These are phyloP conservation scores for Bagarius yarrelli DNA, from an alignment of 2,113 vertebrate species.

Conservation along the genomic window DNA sequence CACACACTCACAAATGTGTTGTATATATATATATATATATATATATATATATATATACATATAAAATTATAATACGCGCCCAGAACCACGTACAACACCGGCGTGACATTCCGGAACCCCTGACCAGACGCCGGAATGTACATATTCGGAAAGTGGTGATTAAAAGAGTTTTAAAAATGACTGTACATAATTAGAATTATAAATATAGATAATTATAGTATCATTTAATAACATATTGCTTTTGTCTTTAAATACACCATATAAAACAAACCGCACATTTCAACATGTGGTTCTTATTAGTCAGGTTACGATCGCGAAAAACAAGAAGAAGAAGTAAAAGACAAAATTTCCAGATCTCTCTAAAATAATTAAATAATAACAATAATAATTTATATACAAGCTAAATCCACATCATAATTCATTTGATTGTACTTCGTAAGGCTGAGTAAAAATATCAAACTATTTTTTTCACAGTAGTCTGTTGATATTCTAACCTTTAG, in stretches of 20 bases:
- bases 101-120: neutral
- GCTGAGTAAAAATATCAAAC: no score
- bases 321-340: neutral
- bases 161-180: conserved; percentile 3
- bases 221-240: conserved; percentile 27
- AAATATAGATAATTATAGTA: conserved; percentile 19
- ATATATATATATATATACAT: neutral
- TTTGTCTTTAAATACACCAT: conserved; percentile 1
- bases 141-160: conserved; percentile 6
- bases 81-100: neutral
- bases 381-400: no score
- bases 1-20: neutral
- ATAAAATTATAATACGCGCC: conserved; percentile 3
- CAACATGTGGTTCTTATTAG: conserved; percentile 8
- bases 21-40: no score
- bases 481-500: no score
- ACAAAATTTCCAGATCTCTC: neutral
- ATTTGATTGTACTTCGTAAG: no score
- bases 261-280: neutral
- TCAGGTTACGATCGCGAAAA: no score
- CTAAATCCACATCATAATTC: no score
- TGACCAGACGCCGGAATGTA: neutral
- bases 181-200: neutral
- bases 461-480: no score
- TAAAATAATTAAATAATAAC: neutral